These are phyloP conservation scores for Bhutanitis thaidina DNA, from an alignment of 2,888 invertebrate genomes.

Conservation along the genomic window DNA sequence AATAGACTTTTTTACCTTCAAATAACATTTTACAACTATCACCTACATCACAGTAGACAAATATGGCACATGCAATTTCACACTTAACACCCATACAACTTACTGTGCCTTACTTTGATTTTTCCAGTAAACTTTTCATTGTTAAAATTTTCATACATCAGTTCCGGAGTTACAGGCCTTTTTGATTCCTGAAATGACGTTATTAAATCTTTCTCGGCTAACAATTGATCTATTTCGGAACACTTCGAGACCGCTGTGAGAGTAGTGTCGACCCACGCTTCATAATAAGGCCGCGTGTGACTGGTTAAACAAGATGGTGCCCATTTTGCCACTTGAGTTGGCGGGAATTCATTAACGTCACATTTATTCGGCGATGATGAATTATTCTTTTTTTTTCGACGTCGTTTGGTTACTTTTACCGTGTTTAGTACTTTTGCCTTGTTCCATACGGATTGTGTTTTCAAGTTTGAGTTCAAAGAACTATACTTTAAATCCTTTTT, in stretches of 20 bases:
- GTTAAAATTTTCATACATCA: slow-evolving; percentile 37
- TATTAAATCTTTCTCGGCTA: slow-evolving; percentile 31
- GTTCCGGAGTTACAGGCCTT: slow-evolving; percentile 36
- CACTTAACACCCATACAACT: background rate
- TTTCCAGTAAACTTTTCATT: slow-evolving; percentile 54
- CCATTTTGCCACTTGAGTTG: slow-evolving; percentile 61
- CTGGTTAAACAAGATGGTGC: slow-evolving; percentile 40
- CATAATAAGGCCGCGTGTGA: slow-evolving; percentile 60
- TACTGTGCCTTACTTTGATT: slow-evolving; percentile 44
- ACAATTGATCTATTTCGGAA: slow-evolving; percentile 35
- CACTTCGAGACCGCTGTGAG: slow-evolving; percentile 45
- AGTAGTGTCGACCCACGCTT: slow-evolving; percentile 62
- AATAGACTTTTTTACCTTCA: too few species aligned
- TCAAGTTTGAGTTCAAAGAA: background rate
- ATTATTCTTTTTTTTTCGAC: slow-evolving; percentile 6
- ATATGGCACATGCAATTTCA: background rate
- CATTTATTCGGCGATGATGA: slow-evolving; percentile 21
- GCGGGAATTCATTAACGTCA: slow-evolving; percentile 30
- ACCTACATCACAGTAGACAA: too few species aligned
- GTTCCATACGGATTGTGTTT: slow-evolving; percentile 17
- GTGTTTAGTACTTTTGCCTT: background rate
- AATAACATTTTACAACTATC: too few species aligned
- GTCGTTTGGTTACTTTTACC: slow-evolving; percentile 4
- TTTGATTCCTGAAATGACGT: slow-evolving; percentile 33
- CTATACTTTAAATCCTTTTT: background rate